Conservation (phyloP, 1,140 invertebrate genomes). For the Drosophila navojoa region DNA sequence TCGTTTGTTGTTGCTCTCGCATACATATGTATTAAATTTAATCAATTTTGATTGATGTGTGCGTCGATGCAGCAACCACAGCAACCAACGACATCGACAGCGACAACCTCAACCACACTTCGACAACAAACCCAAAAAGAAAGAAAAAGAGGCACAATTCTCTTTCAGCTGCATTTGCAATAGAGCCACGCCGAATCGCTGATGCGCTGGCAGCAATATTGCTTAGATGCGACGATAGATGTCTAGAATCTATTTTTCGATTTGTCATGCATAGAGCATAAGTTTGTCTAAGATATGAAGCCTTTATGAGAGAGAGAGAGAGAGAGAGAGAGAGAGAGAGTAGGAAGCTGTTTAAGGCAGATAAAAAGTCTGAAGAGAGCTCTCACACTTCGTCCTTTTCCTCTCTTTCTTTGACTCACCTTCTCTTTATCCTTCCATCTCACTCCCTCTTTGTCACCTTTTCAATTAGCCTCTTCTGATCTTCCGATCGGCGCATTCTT, state of each 20-base stretch:
- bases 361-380: too few species aligned
- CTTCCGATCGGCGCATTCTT: too few species aligned
- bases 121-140: slow-evolving; percentile 44
- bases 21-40: slow-evolving; percentile 62
- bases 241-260: too few species aligned
- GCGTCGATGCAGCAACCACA: slow-evolving; percentile 47
- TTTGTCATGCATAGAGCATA: too few species aligned
- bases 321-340: too few species aligned
- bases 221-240: too few species aligned
- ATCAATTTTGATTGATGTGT: slow-evolving; percentile 81
- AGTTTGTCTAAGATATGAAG: too few species aligned
- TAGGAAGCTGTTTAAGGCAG: too few species aligned
- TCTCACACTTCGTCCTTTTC: background rate
- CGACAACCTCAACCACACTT: slow-evolving; percentile 19
- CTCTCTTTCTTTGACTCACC: background rate
- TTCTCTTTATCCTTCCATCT: too few species aligned
- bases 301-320: too few species aligned
- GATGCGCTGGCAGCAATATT: slow-evolving; percentile 6
- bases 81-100: slow-evolving; percentile 22
- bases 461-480: too few species aligned
- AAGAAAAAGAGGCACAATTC: background rate
- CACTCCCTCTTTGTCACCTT: too few species aligned
- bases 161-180: slow-evolving; percentile 5
- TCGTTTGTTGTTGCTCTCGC: slow-evolving; percentile 6
- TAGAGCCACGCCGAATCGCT: slow-evolving; percentile 15